These are phyloP conservation scores for Ambastaia sidthimunki DNA, from an alignment of 2,797 vertebrate genomes.

Conservation along the genomic window DNA sequence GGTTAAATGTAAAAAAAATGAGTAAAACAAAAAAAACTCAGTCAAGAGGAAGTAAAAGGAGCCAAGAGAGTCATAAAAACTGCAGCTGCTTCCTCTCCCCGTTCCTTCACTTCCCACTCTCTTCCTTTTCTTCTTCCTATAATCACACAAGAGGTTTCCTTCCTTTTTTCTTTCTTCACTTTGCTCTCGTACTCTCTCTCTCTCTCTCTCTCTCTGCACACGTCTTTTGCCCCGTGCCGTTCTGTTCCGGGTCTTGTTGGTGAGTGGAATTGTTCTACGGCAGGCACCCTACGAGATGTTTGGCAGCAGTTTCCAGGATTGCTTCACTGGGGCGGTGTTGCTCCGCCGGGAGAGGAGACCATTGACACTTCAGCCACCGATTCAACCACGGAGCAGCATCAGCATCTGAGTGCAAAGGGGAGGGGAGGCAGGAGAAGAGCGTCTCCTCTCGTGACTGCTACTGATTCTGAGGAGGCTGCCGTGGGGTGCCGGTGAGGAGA, in stretches of 20 bases:
- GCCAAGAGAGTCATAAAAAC: slow-evolving; percentile 40
- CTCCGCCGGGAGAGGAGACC: slow-evolving; percentile 54
- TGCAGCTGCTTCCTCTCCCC: slow-evolving; percentile 42
- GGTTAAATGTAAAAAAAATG: slow-evolving; percentile 18
- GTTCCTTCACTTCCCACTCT: slow-evolving; percentile 57
- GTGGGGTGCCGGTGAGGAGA: slow-evolving; percentile 35
- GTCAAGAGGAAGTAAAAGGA: slow-evolving; percentile 29
- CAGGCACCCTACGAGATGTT: slow-evolving; percentile 59
- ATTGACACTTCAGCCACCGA: slow-evolving; percentile 54
- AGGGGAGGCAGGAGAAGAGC: slow-evolving; percentile 48
- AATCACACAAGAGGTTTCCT: slow-evolving; percentile 54
- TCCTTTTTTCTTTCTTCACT: slow-evolving; percentile 39
- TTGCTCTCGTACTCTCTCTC: slow-evolving; percentile 46
- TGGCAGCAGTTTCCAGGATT: slow-evolving; percentile 62
- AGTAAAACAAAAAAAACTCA: not conserved
- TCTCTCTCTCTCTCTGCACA: slow-evolving; percentile 47
- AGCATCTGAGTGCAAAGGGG: slow-evolving; percentile 54
- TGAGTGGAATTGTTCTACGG: slow-evolving; percentile 56
- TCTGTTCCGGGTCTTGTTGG: slow-evolving; percentile 61
- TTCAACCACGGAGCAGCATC: slow-evolving; percentile 56
- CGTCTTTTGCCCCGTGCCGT: slow-evolving; percentile 41
- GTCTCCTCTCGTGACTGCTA: slow-evolving; percentile 48
- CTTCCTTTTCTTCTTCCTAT: slow-evolving; percentile 55
- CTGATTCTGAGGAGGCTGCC: slow-evolving; percentile 44
- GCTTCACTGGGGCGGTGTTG: slow-evolving; percentile 57